These are phyloP conservation scores for Python bivittatus DNA, from an alignment of 2,113 vertebrate species.

Conservation along the genomic window DNA sequence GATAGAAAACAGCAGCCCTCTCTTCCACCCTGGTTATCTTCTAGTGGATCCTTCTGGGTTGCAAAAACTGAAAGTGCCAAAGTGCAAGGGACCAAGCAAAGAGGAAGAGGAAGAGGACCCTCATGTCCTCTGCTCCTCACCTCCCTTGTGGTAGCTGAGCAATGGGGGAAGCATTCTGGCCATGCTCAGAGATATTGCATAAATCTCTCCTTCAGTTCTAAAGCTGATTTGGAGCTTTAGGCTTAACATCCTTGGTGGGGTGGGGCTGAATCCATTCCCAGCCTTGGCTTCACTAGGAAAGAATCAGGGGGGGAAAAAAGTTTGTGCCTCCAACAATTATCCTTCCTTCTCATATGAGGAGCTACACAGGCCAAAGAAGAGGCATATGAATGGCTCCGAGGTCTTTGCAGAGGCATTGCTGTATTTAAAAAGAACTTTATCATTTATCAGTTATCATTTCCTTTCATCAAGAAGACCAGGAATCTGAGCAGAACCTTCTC, in stretches of 20 bases:
- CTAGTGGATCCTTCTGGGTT: not conserved
- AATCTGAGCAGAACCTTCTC: not conserved
- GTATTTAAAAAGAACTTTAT: not conserved
- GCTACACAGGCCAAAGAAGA: not conserved
- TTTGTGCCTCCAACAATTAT: not conserved
- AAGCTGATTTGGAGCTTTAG: no score
- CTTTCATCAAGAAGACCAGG: not conserved
- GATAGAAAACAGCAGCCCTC: not conserved
- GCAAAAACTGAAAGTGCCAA: not conserved
- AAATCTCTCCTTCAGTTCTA: not conserved
- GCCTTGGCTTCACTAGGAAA: not conserved
- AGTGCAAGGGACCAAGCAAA: not conserved
- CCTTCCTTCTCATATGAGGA: not conserved
- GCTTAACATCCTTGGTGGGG: not conserved
- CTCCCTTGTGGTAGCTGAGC: not conserved
- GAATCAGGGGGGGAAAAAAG: not conserved
- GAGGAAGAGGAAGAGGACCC: not conserved
- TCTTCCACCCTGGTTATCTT: not conserved
- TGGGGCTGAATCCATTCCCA: no score
- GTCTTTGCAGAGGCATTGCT: not conserved
- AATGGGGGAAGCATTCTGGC: not conserved
- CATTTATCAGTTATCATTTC: not conserved
- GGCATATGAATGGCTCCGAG: not conserved
- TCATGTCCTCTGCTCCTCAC: not conserved
- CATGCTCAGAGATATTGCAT: not conserved